phyloP scores from a whole-genome alignment of 2,113 vertebrate genomes.

The Aythya baeri region DNA sequence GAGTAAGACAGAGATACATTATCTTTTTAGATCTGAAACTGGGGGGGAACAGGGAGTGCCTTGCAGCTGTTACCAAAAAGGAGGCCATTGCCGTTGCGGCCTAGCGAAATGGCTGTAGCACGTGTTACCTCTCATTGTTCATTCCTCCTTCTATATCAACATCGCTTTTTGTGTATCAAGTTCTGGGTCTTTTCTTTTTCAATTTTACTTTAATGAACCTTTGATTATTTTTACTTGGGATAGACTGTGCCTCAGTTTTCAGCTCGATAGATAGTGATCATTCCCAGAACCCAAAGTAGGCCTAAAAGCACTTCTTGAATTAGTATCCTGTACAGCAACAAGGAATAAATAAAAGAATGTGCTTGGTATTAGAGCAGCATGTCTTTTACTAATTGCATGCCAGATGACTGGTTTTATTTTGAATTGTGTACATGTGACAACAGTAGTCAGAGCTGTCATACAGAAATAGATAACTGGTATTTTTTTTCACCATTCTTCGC shows the following conservation, averaged over 20 bases:
- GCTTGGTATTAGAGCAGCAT: background rate
- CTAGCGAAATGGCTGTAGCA: background rate
- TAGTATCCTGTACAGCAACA: background rate
- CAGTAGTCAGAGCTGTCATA: background rate
- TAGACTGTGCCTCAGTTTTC: background rate
- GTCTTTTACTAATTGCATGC: background rate
- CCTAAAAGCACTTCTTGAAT: background rate
- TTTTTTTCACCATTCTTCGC: background rate
- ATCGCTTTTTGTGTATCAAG: background rate
- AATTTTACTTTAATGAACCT: background rate
- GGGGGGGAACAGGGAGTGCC: background rate
- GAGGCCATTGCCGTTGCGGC: background rate
- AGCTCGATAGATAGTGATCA: background rate
- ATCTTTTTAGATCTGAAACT: background rate
- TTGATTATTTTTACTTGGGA: background rate
- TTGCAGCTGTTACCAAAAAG: background rate
- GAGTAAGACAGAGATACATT: background rate
- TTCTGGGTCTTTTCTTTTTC: background rate
- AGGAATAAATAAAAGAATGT: background rate
- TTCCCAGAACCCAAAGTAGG: background rate
- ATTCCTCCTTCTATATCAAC: background rate
- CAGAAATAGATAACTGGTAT: background rate
- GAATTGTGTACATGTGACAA: background rate
- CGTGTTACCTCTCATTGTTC: background rate
- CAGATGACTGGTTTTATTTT: background rate